These are phyloP conservation scores for Exephanes ischioxanthus DNA, from an alignment of 2,888 invertebrate genomes.

Conservation along the genomic window DNA sequence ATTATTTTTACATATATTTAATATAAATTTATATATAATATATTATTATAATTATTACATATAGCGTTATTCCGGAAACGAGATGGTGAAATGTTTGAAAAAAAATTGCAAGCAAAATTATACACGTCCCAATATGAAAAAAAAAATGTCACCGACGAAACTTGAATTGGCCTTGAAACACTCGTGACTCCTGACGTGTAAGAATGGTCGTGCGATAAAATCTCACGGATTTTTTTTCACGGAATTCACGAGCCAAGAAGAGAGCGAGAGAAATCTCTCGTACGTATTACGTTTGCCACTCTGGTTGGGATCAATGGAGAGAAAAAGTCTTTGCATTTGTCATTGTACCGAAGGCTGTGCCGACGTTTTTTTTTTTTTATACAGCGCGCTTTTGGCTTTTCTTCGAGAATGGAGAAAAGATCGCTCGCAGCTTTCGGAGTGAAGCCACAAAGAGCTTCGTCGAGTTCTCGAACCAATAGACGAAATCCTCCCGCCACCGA, in stretches of 20 bases:
- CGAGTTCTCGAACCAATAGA: conserved; percentile 35
- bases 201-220: conserved; percentile 18
- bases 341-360: conserved; percentile 28
- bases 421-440: conserved; percentile 9
- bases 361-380: not conserved
- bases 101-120: too few relatives aligned
- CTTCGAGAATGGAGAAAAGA: conserved; percentile 8
- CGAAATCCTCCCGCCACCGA: not conserved
- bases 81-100: too few relatives aligned
- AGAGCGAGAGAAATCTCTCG: not conserved
- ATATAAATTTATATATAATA: too few relatives aligned
- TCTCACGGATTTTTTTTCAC: not conserved
- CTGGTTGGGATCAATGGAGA: conserved; percentile 17
- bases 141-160: too few relatives aligned
- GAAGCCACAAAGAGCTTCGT: conserved; percentile 36
- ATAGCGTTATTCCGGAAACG: too few relatives aligned
- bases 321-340: conserved; percentile 44
- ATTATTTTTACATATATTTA: too few relatives aligned
- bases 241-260: not conserved
- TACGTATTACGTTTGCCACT: conserved; percentile 18
- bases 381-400: not conserved
- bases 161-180: too few relatives aligned
- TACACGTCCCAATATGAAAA: too few relatives aligned
- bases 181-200: not conserved
- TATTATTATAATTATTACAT: too few relatives aligned